phyloP scores from a whole-genome alignment of 2,113 vertebrate species.

The Datnioides undecimradiatus region DNA sequence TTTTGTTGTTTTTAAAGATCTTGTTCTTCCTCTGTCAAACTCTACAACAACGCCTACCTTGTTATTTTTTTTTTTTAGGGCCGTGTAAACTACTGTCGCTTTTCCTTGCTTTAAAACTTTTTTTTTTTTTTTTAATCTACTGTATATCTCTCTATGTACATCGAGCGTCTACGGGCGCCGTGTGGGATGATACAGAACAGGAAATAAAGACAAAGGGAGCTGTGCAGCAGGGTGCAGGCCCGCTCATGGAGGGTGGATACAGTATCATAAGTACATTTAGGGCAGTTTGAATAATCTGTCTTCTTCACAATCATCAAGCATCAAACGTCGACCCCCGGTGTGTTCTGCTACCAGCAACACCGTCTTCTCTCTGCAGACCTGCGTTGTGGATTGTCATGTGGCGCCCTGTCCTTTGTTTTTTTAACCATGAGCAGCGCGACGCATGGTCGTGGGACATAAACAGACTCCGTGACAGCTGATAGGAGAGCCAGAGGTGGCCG shows the following conservation, averaged over 20 bases:
- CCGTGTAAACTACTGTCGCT: slow-evolving; percentile 75
- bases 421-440: slow-evolving; percentile 27
- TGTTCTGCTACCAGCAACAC: slow-evolving; percentile 17
- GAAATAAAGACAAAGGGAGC: slow-evolving; percentile 47
- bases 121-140: slow-evolving; percentile 55
- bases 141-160: slow-evolving; percentile 78
- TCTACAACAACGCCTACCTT: slow-evolving; percentile 60
- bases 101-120: slow-evolving; percentile 71
- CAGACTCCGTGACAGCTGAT: slow-evolving; percentile 34
- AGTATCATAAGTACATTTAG: slow-evolving; percentile 61
- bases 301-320: slow-evolving; percentile 54
- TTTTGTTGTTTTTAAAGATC: slow-evolving; percentile 40
- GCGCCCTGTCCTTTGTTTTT: slow-evolving; percentile 31
- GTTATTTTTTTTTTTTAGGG: too few relatives aligned
- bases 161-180: slow-evolving; percentile 65
- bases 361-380: slow-evolving; percentile 26
- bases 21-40: slow-evolving; percentile 57
- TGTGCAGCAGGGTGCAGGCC: slow-evolving; percentile 42
- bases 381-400: slow-evolving; percentile 54
- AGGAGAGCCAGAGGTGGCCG: slow-evolving; percentile 44
- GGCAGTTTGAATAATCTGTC: slow-evolving; percentile 62
- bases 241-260: slow-evolving; percentile 34
- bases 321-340: slow-evolving; percentile 34
- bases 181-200: slow-evolving; percentile 70
- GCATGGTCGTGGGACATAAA: slow-evolving; percentile 44